A percentile compares a stretch with the other conserved stretches of the same genome.
phyloP scores from a whole-genome alignment of 2,113 vertebrate species.

The Alaudala cheleensis region DNA sequence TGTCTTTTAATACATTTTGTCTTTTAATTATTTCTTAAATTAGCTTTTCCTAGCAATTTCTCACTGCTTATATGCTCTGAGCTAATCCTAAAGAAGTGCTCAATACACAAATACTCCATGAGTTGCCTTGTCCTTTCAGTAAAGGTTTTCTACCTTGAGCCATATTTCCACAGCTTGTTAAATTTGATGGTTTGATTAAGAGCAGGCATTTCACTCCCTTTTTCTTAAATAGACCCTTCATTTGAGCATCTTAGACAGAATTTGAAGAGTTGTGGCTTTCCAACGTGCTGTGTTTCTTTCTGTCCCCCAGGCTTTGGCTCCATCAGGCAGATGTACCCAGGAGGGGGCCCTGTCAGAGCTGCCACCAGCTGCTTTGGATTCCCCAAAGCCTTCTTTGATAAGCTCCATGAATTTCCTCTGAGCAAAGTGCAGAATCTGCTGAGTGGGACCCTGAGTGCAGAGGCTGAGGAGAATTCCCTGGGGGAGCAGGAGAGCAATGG shows the following conservation, averaged over 20 bases:
- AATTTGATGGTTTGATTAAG: neutral
- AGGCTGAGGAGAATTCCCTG: slow-evolving; percentile 65
- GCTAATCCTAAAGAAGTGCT: neutral
- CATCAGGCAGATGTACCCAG: slow-evolving; percentile 93
- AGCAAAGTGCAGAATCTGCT: slow-evolving; percentile 88
- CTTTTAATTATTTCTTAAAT: neutral
- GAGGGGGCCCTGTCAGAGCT: slow-evolving; percentile 85
- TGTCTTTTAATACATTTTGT: neutral
- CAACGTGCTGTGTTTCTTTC: neutral
- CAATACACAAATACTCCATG: neutral
- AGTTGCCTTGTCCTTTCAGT: neutral
- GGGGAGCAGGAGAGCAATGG: slow-evolving; percentile 58
- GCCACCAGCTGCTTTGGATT: slow-evolving; percentile 94
- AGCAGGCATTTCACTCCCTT: neutral
- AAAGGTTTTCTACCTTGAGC: neutral
- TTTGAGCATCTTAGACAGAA: neutral
- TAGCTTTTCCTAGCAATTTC: neutral
- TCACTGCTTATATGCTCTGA: neutral
- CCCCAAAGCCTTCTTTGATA: slow-evolving; percentile 83
- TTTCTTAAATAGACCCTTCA: neutral
- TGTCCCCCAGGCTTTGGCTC: slow-evolving; percentile 86
- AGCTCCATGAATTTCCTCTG: slow-evolving; percentile 91
- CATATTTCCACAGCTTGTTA: neutral
- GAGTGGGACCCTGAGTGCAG: slow-evolving; percentile 78
- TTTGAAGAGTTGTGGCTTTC: neutral